Base-by-base conservation (phyloP, 2,797 vertebrate genomes). In the Hafferia zeledoni region DNA sequence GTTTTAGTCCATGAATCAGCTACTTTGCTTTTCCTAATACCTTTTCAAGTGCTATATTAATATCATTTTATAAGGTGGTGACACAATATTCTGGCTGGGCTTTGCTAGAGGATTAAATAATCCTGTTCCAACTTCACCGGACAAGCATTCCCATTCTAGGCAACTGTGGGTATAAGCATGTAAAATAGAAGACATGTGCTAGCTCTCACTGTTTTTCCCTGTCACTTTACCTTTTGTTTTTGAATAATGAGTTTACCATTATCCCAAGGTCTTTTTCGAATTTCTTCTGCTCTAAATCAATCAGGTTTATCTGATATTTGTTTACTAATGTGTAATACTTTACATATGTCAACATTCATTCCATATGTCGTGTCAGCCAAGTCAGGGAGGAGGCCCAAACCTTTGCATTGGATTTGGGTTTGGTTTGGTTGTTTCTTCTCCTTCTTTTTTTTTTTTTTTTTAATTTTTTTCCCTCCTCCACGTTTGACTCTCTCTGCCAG, bases 21-120 rank as follows among this genome's bases (percentile, higher is more conserved):
- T 72, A 76, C 70, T 44, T 15, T 89, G 25, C 71, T 92, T 95
- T 96, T 71, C 84, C 77, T 97, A 97, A 96, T 93, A 87, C 87
- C 55, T 83, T 95, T 97, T 95, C 95, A 95, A 96, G 90, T 89
- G 79, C 93, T 95, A 69, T 92, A 96, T 97, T 96, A 95, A 75
- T 96, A 89, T 90, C 50, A 75, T 94, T 97, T 96, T 96, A 89
- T 95, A 93, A 96, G 92, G 90, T 95, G 96, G 71, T 94, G 90
- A 96, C 95, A 77, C 78, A 83, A 64, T 72, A 91, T 96, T 95
- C 80, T 84, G 84, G 64, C 91, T 79, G 60, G 90, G 53, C 86
- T 97, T 97, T 88, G 30, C 78, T 46, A 25, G 71, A 83, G 85
- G 89, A 87, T 90, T 72, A 82, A 91, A 90, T 95, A 94, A 97